These are phyloP conservation scores for Hydrolagus affinis DNA, from an alignment of 2,113 vertebrate genomes.

Conservation along the genomic window DNA sequence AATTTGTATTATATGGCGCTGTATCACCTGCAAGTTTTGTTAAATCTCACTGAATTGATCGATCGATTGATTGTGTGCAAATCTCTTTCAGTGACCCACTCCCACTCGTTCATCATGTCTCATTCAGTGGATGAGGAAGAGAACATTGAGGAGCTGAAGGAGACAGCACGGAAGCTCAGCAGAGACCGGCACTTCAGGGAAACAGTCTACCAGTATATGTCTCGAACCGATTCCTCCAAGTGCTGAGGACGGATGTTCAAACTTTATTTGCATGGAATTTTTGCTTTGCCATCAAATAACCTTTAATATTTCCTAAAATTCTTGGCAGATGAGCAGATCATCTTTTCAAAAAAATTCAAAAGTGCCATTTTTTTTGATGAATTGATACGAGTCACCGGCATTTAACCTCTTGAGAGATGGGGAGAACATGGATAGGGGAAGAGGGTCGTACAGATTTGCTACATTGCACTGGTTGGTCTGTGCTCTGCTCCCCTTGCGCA, in stretches of 20 bases:
- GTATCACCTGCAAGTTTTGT: not conserved
- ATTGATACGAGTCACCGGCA: too few species aligned
- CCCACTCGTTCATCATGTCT: conserved; percentile 72
- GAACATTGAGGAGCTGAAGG: conserved; percentile 73
- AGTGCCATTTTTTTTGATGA: too few species aligned
- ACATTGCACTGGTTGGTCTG: too few species aligned
- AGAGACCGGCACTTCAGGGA: conserved; percentile 77
- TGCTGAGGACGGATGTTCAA: not conserved
- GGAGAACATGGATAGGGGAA: too few species aligned
- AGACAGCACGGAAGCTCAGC: conserved; percentile 71
- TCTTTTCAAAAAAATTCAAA: too few species aligned
- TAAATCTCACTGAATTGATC: not conserved
- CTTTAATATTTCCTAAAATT: not conserved
- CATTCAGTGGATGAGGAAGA: conserved; percentile 47
- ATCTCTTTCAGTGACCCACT: conserved; percentile 76
- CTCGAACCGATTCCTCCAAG: conserved; percentile 50
- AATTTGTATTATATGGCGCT: not conserved
- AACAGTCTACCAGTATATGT: conserved; percentile 74
- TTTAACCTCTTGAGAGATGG: too few species aligned
- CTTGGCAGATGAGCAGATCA: too few species aligned
- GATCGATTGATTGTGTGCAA: not conserved
- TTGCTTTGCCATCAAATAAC: not conserved
- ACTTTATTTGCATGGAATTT: not conserved
- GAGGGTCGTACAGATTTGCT: too few species aligned
- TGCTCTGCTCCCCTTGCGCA: too few species aligned